Base-by-base conservation (phyloP, 1,140 invertebrate species). In the Drosophila ficusphila region DNA sequence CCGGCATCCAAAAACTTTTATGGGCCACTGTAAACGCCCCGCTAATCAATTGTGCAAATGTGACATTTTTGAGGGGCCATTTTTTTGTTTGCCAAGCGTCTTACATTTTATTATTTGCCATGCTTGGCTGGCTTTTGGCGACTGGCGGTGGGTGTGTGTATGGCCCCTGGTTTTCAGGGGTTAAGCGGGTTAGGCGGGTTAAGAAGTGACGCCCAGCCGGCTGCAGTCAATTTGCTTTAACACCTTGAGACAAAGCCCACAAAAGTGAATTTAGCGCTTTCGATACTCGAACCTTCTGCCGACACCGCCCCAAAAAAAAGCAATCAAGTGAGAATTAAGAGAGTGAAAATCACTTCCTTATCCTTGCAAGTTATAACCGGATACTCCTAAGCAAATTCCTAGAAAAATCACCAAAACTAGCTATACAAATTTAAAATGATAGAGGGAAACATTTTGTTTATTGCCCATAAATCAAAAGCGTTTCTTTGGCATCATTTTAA, bases 181-280 rank as follows among this genome's bases (percentile, higher is more conserved):
- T 62, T 60, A 29, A 52, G 36, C 34, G 52, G 68, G 42, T 62
- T 60, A 29, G 42, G 36, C 34, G 52, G 68, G 52, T 70, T 57
- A 58, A 70, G 27, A 27, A 36, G 27, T 67, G 48, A 68, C 49
- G 39, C 23, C 39, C 29, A 12, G 19, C 8, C 18, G 42, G 39
- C 21, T 48, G 44, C 68, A 44, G 69, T 48, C 68, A 69, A 70
- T 73, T 73, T 73, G 33, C 69, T 73, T 73, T 72, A 73, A 73
- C 69, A 73, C 68, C 34, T 73, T 33, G 47, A 46, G 39, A 68
- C 61, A 68, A 67, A 33, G 69, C 39, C 9, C 12, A 72, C 56
- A 60, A 72, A 72, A 47, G 44, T 27, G 19, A 39, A 7, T 11
- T 47, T 69, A 33, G 33, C 49, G 41, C 64, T 25, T 33, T 60